A percentile compares a stretch with the other conserved stretches of the same genome.
Evolutionary conservation across 2,113 vertebrate genomes (phyloP).

Genomic region (Atlantisia rogersi): DNA sequence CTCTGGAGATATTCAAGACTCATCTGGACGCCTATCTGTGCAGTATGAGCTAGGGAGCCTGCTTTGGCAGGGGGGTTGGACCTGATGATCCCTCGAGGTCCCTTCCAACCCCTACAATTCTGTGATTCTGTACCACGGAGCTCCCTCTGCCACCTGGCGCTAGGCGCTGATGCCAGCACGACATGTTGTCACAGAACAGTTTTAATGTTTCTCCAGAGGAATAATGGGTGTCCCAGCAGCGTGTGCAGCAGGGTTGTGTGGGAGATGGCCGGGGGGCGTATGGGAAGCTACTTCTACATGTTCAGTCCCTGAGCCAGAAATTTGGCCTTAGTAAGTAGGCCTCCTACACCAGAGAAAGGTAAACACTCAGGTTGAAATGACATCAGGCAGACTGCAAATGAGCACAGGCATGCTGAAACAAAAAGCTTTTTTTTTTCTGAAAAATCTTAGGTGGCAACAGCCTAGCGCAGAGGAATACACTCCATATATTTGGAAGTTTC

Average conservation of each 20-base stretch:
- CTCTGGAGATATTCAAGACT: too few species aligned
- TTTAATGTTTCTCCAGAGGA: neutral
- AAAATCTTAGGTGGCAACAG: neutral
- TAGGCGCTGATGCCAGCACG: neutral
- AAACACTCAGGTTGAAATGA: neutral
- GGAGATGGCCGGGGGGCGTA: neutral
- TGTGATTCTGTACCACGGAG: neutral
- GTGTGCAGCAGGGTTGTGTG: too few species aligned
- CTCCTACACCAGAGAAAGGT: neutral
- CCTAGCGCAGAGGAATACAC: neutral
- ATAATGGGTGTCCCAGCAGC: rapidly evolving
- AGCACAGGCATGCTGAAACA: neutral
- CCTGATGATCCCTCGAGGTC: too few species aligned
- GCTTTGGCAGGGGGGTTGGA: too few species aligned
- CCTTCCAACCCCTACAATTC: too few species aligned
- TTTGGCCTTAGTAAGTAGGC: neutral
- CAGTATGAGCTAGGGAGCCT: too few species aligned
- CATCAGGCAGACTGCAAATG: neutral
- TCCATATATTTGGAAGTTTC: neutral
- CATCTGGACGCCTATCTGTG: too few species aligned
- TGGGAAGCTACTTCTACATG: neutral
- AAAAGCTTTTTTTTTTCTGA: neutral
- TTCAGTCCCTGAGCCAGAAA: neutral
- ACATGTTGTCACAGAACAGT: rapidly evolving
- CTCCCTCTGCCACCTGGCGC: rapidly evolving